phyloP scores from a whole-genome alignment of 2,113 vertebrate species.

The Callopanchax toddi region DNA sequence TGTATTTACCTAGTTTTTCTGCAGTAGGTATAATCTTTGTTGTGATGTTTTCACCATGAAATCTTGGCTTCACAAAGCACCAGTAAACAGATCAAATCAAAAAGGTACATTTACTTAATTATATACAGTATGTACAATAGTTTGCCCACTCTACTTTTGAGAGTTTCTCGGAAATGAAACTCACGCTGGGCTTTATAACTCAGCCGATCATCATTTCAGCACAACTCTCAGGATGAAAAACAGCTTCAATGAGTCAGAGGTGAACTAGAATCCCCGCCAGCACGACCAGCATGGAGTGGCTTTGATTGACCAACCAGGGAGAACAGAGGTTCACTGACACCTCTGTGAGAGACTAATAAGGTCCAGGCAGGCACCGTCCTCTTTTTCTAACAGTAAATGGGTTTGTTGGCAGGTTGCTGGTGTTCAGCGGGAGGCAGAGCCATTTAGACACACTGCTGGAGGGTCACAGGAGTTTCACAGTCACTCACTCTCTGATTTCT shows the following conservation, averaged over 20 bases:
- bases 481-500: slow-evolving; percentile 58
- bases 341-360: slow-evolving; percentile 39
- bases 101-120: background rate
- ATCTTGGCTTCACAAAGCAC: too few relatives aligned
- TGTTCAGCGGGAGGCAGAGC: slow-evolving; percentile 29
- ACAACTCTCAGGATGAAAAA: slow-evolving; percentile 7
- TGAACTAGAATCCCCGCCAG: slow-evolving; percentile 13
- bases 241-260: slow-evolving; percentile 20
- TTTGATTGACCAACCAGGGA: slow-evolving; percentile 55
- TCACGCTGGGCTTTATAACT: background rate
- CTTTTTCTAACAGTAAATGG: slow-evolving; percentile 49
- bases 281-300: slow-evolving; percentile 4
- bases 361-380: slow-evolving; percentile 20
- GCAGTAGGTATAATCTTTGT: too few relatives aligned
- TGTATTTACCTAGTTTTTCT: too few relatives aligned
- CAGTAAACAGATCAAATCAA: background rate
- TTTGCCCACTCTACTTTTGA: too few relatives aligned
- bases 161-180: slow-evolving; percentile 2
- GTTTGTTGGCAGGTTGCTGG: slow-evolving; percentile 60
- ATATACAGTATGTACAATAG: too few relatives aligned
- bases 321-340: slow-evolving; percentile 38
- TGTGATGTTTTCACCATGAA: too few relatives aligned
- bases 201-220: background rate
- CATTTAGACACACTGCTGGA: slow-evolving; percentile 39
- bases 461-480: slow-evolving; percentile 53